These are phyloP conservation scores for Halcyon malimbica DNA, from an alignment of 2,113 vertebrate genomes.

Conservation along the genomic window DNA sequence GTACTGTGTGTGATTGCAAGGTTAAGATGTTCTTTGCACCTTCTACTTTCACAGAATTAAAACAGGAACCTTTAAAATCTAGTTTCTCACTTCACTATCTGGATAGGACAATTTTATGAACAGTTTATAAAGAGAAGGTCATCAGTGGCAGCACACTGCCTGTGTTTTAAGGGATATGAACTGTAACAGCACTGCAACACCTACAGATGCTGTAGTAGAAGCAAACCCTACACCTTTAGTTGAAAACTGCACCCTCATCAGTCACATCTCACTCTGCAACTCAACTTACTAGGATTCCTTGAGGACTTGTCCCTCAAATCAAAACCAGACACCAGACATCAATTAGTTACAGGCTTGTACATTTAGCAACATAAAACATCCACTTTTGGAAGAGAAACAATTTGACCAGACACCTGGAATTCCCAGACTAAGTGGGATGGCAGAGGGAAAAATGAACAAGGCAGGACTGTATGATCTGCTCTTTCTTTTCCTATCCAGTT, in stretches of 20 bases:
- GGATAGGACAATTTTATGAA: not conserved
- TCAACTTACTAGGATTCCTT: fast-evolving
- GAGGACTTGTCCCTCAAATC: not conserved
- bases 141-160: not conserved
- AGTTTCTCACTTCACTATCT: not conserved
- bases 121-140: not conserved
- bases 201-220: not conserved
- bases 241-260: not conserved
- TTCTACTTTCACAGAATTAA: not conserved
- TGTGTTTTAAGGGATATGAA: not conserved
- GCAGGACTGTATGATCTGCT: not conserved
- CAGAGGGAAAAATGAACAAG: not conserved
- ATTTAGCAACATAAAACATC: not conserved
- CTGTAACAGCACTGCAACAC: not conserved
- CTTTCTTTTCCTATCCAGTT: not conserved
- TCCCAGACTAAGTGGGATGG: not conserved
- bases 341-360: not conserved
- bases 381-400: not conserved
- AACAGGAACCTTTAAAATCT: not conserved
- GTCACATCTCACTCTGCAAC: fast-evolving
- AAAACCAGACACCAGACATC: not conserved
- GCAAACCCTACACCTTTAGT: fast-evolving
- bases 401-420: not conserved
- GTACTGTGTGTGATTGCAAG: not conserved
- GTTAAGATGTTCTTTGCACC: not conserved